Percentiles rank a stretch among this genome's conserved stretches.
Conservation (phyloP, 2,113 vertebrate species). For the Cynopterus brachyotis region DNA sequence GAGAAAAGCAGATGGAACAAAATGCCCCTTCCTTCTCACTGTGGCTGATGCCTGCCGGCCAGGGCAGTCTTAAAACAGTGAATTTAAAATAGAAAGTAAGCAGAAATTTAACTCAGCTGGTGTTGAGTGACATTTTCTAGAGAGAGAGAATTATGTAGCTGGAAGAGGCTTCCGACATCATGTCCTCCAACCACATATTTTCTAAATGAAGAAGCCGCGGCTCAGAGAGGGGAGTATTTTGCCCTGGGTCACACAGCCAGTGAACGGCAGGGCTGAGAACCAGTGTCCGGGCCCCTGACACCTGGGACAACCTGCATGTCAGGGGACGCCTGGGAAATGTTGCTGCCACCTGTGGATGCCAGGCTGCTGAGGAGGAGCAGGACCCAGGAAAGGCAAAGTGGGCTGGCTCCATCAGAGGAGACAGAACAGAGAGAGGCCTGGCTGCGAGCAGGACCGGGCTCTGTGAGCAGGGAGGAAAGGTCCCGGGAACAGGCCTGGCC, state of each 20-base stretch:
- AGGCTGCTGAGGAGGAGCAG: background rate
- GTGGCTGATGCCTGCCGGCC: background rate
- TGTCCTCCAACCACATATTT: background rate
- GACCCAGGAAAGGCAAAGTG: background rate
- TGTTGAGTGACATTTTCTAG: background rate
- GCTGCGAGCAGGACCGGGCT: background rate
- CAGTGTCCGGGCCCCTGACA: background rate
- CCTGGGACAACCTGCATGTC: rapidly evolving
- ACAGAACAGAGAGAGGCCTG: background rate
- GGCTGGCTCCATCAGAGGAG: rapidly evolving
- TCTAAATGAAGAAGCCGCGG: background rate
- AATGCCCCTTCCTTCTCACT: background rate
- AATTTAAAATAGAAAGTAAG: background rate
- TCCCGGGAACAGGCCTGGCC: background rate
- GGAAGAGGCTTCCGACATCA: background rate
- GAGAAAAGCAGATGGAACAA: slow-evolving; percentile 28
- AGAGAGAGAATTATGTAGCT: background rate
- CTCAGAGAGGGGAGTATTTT: background rate
- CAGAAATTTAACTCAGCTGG: background rate
- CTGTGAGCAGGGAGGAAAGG: no score
- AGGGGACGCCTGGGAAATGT: background rate
- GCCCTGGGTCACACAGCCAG: background rate
- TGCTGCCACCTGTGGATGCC: background rate
- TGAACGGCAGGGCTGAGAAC: background rate
- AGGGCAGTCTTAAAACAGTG: background rate